phyloP scores from a whole-genome alignment of 2,113 vertebrate genomes.

The Ursus arctos region DNA sequence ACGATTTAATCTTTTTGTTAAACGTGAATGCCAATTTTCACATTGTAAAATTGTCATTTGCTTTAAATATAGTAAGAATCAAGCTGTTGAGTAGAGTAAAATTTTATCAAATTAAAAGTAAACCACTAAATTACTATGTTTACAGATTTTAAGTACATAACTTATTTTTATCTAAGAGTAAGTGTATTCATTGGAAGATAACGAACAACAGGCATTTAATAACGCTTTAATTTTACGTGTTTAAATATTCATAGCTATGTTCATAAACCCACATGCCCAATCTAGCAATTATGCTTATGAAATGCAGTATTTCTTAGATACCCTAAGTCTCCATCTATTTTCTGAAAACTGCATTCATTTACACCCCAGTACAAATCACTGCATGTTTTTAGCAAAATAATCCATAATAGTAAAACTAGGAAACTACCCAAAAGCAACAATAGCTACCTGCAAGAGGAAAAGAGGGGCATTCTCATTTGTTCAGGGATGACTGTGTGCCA shows the following conservation, averaged over 20 bases:
- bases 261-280: slow-evolving; percentile 87
- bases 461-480: slow-evolving; percentile 48
- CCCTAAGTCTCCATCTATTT: slow-evolving; percentile 74
- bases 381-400: slow-evolving; percentile 56
- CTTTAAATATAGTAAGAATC: slow-evolving; percentile 74
- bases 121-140: slow-evolving; percentile 51
- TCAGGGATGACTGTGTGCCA: neutral
- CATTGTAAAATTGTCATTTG: slow-evolving; percentile 72
- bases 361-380: neutral
- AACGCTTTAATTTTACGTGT: slow-evolving; percentile 89
- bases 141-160: slow-evolving; percentile 75
- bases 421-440: slow-evolving; percentile 54
- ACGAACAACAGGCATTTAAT: slow-evolving; percentile 88
- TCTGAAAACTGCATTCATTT: slow-evolving; percentile 71
- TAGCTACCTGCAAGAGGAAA: slow-evolving; percentile 51
- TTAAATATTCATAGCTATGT: slow-evolving; percentile 90
- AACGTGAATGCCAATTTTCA: slow-evolving; percentile 45
- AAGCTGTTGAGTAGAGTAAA: slow-evolving; percentile 81
- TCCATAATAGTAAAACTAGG: slow-evolving; percentile 43
- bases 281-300: slow-evolving; percentile 87
- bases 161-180: slow-evolving; percentile 83
- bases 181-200: slow-evolving; percentile 85
- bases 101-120: slow-evolving; percentile 42
- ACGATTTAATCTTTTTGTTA: slow-evolving; percentile 73
- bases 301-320: slow-evolving; percentile 87